A percentile compares a stretch with the other conserved stretches of the same genome.
Conservation (phyloP, 2,797 vertebrate genomes). For the Thamnophis elegans region DNA sequence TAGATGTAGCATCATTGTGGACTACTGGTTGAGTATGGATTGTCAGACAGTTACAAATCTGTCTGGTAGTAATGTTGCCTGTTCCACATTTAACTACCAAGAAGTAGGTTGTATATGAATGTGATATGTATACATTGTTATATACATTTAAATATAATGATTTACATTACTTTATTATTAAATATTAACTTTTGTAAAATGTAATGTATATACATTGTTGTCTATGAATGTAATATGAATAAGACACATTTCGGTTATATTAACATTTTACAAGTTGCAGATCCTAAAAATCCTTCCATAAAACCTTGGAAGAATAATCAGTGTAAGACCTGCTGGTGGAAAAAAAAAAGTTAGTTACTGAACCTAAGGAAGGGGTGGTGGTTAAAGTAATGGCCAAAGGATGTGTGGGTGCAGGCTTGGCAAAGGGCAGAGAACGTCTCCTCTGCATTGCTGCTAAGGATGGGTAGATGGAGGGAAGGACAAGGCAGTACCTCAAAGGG, state of each 20-base stretch:
- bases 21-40: too few species aligned
- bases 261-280: not conserved
- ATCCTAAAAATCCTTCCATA: not conserved
- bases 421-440: not conserved
- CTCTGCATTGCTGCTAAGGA: not conserved
- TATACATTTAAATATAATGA: too few species aligned
- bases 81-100: too few species aligned
- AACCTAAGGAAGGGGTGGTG: not conserved
- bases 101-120: too few species aligned
- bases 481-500: not conserved
- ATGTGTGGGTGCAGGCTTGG: too few species aligned
- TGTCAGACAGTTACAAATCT: too few species aligned
- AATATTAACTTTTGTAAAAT: too few species aligned
- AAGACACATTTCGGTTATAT: not conserved
- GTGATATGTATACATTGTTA: too few species aligned
- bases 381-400: not conserved
- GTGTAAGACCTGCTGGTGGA: not conserved
- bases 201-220: too few species aligned
- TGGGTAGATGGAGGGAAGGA: not conserved
- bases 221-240: not conserved
- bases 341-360: not conserved
- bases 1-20: too few species aligned
- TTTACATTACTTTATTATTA: too few species aligned
- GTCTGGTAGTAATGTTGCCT: too few species aligned
- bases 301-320: not conserved